These are phyloP conservation scores for Oncorhynchus nerka DNA, from an alignment of 2,113 vertebrate genomes.

Conservation along the genomic window DNA sequence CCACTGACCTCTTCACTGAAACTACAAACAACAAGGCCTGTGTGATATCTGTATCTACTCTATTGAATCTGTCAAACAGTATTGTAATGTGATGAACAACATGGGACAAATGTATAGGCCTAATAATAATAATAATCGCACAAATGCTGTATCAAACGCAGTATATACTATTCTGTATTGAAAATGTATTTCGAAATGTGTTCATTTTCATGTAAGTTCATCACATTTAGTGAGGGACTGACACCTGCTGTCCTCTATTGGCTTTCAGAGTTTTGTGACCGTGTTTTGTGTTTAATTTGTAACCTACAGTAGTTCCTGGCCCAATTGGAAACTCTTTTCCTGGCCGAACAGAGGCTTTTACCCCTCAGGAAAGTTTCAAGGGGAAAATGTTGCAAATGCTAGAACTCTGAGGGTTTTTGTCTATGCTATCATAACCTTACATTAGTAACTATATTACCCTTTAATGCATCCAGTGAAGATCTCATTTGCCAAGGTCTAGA, in stretches of 20 bases:
- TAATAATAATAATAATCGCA: too few species aligned
- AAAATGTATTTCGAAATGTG: too few species aligned
- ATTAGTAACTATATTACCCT: not conserved
- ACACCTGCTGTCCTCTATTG: not conserved
- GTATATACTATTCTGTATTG: too few species aligned
- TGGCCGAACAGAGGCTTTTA: constrained; percentile 3
- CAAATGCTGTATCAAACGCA: too few species aligned
- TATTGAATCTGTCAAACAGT: too few species aligned
- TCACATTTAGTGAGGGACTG: not conserved
- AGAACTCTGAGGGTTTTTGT: not conserved
- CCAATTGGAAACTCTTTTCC: not conserved
- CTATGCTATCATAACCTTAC: not conserved
- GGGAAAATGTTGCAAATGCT: not conserved
- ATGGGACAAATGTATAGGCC: too few species aligned
- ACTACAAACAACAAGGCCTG: too few species aligned
- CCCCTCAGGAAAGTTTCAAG: not conserved
- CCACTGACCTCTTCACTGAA: not conserved
- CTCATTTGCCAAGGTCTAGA: constrained; percentile 30
- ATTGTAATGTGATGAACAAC: not conserved
- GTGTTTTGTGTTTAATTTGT: constrained; percentile 3
- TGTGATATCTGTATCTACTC: too few species aligned
- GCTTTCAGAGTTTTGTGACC: not conserved
- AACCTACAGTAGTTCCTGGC: not conserved
- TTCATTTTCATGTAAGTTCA: not conserved
- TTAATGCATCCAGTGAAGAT: constrained; percentile 40